Evolutionary conservation across 2,113 vertebrate species (phyloP).

Genomic region (Lophius piscatorius): DNA sequence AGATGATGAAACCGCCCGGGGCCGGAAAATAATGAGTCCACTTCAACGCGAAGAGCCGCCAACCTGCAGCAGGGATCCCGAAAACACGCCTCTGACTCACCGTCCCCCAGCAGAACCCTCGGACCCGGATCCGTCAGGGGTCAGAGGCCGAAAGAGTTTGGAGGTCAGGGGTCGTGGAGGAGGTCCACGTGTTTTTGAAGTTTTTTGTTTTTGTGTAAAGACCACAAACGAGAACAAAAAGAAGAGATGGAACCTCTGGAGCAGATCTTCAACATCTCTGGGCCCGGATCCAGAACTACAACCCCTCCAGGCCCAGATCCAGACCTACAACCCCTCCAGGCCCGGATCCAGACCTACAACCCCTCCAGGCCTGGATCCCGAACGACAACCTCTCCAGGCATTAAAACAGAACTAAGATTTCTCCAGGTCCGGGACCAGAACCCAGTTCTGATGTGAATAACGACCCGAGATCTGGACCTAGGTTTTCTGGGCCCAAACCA

Average conservation of each 20-base stretch:
- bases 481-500: no score
- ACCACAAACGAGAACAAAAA: no score
- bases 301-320: no score
- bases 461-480: no score
- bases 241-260: no score
- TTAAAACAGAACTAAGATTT: no score
- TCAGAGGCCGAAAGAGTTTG: not conserved
- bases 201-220: not conserved
- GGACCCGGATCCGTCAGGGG: not conserved
- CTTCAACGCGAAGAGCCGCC: constrained; percentile 82
- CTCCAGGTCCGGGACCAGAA: no score
- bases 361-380: not conserved
- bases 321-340: not conserved
- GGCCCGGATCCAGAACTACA: no score
- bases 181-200: not conserved
- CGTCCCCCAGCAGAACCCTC: not conserved
- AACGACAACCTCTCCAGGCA: no score
- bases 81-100: not conserved
- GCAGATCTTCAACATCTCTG: no score
- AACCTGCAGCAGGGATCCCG: constrained; percentile 80
- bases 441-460: no score
- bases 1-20: constrained; percentile 87
- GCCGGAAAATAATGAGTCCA: constrained; percentile 88
- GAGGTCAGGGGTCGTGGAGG: not conserved
- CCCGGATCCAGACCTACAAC: not conserved